A percentile compares a stretch with the other conserved stretches of the same genome.
Evolutionary conservation across 2,113 vertebrate species (phyloP).

Genomic region (Chinchilla lanigera): DNA sequence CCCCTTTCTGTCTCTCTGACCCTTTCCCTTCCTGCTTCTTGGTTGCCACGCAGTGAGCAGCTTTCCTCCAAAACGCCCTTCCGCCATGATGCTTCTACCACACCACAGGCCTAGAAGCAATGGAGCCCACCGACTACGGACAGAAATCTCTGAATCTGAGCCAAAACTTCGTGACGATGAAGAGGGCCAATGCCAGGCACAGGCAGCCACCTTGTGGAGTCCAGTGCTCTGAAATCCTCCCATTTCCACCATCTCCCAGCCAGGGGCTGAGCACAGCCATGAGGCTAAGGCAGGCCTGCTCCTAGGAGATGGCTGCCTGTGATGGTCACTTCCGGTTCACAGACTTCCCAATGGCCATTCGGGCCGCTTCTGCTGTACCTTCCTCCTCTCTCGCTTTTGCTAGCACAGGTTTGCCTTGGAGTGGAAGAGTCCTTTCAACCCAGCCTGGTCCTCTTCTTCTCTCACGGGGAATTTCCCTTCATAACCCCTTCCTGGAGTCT

Average conservation of each 20-base stretch:
- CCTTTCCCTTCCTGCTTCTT: background rate
- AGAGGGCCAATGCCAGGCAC: background rate
- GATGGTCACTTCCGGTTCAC: background rate
- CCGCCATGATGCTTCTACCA: background rate
- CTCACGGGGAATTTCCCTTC: background rate
- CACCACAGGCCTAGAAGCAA: background rate
- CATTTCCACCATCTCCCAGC: background rate
- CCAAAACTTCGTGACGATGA: background rate
- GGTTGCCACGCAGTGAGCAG: background rate
- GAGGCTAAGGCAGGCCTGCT: background rate
- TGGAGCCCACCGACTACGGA: background rate
- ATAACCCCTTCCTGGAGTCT: background rate
- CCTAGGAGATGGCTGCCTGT: background rate
- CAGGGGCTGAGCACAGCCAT: background rate
- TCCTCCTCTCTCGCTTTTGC: background rate
- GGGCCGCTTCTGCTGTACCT: background rate
- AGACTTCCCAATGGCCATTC: background rate
- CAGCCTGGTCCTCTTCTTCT: background rate
- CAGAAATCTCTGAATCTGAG: background rate
- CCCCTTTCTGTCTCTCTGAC: background rate
- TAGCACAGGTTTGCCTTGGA: background rate
- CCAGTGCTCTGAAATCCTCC: background rate
- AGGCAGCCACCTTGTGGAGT: background rate
- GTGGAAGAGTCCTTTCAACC: background rate
- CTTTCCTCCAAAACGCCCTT: background rate